These are phyloP conservation scores for Stenurella melanura DNA, from an alignment of 2,888 invertebrate genomes.

Conservation along the genomic window DNA sequence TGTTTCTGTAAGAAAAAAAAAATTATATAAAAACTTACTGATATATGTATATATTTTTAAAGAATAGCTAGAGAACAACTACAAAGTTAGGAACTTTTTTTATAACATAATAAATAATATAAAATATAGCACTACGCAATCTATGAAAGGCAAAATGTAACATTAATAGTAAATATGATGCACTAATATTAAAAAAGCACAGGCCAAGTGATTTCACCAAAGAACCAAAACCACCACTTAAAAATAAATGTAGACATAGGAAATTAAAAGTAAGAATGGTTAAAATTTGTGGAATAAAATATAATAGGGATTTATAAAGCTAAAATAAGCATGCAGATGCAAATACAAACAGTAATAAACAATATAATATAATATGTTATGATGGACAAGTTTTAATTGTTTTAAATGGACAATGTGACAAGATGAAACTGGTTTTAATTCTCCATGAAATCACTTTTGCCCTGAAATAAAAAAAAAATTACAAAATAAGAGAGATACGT, in stretches of 20 bases:
- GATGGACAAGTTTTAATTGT: constrained; percentile 27
- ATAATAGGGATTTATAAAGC: constrained; percentile 32
- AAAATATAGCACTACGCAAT: constrained; percentile 6
- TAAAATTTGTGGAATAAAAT: constrained; percentile 25
- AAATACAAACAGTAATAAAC: constrained; percentile 27
- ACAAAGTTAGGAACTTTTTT: background rate
- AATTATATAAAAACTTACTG: too few relatives aligned
- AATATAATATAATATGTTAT: constrained; percentile 7
- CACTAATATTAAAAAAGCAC: constrained; percentile 45
- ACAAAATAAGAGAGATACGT: constrained; percentile 68
- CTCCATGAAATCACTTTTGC: constrained; percentile 66
- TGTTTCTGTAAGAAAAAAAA: constrained; percentile 67
- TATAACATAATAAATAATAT: background rate
- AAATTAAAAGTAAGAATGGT: constrained; percentile 26
- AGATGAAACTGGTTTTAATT: constrained; percentile 45
- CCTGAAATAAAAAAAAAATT: constrained; percentile 60
- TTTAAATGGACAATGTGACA: constrained; percentile 38
- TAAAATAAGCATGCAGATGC: constrained; percentile 34
- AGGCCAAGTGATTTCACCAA: constrained; percentile 49
- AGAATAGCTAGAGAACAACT: background rate
- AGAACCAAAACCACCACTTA: constrained; percentile 42
- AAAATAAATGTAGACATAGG: constrained; percentile 9
- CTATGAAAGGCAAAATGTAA: constrained; percentile 34
- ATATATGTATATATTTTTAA: too few relatives aligned
- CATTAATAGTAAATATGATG: constrained; percentile 36